Evolutionary conservation across 2,113 vertebrate genomes (phyloP).

Genomic region (Steatornis caripensis): DNA sequence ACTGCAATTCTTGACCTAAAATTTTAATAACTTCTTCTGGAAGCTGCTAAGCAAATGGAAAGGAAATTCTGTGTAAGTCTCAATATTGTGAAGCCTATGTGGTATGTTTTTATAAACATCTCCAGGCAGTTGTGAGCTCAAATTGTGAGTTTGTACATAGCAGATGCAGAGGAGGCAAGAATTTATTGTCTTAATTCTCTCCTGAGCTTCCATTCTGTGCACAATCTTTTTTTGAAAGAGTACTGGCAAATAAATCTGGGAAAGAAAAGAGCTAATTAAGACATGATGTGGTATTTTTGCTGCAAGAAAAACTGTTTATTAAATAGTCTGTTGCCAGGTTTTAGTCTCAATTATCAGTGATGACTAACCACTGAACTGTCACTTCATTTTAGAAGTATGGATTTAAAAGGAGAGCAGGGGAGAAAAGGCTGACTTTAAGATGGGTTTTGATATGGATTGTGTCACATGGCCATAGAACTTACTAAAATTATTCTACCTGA

Average conservation of each 20-base stretch:
- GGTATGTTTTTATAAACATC: neutral
- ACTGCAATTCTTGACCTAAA: neutral
- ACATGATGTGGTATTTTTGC: neutral
- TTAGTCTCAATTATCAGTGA: neutral
- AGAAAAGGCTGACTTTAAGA: neutral
- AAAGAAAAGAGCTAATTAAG: neutral
- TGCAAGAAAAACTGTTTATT: neutral
- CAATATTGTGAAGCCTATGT: neutral
- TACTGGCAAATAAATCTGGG: neutral
- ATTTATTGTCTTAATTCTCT: neutral
- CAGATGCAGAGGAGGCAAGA: neutral
- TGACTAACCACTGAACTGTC: neutral
- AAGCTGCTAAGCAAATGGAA: neutral
- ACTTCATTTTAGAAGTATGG: neutral
- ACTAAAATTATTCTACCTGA: neutral
- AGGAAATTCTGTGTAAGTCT: neutral
- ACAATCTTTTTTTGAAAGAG: neutral
- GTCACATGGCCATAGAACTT: neutral
- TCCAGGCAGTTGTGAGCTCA: neutral
- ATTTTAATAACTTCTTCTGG: neutral
- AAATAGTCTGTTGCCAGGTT: neutral
- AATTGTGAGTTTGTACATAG: neutral
- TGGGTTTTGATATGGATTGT: neutral
- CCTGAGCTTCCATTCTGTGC: neutral
- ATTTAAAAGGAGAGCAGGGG: neutral